Base-by-base conservation (phyloP, 2,888 invertebrate genomes). In the Hetaerina titia region DNA sequence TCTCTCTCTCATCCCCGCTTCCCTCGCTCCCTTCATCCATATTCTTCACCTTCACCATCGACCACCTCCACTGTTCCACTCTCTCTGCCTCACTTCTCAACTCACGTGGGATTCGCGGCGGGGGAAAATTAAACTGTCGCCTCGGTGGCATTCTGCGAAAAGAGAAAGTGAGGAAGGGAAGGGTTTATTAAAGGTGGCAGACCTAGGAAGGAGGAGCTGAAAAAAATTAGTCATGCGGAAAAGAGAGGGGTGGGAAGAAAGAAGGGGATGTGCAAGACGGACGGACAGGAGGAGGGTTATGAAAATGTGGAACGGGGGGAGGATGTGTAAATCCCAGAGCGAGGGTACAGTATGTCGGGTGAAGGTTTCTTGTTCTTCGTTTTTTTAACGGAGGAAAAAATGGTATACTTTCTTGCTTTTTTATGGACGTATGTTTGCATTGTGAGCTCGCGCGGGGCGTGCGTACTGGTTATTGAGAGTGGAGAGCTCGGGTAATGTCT, bases 111-210 rank as follows among this genome's bases (percentile, higher is more conserved):
- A 92, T 5, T 69, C 92, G 92, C 92, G 92, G 92, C 69, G 57
- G 56, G 64, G 92, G 69, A 92, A 92, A 92, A 92, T 92, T 92
- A 92, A 92, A 92, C 92, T 92, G 92, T 92, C 92, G 92, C 92
- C 92, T 92, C 92, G 69, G 92, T 74, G 92, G 92, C 92, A 64
- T 64, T 92, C 69, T 74, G 63, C 69, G 69, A 64, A 92, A 69
- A 92, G 92, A 69, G 92, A 92, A 74, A 92, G 92, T 69, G 92
- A 74, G 92, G 63, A 19, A 17, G 90, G 56, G 92, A 57, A 92
- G 69, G 69, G 92, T 92, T 74, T 92, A 92, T 92, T 92, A 92
- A 56, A 92, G 92, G 64, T 45, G 17, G 64, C 63, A 9, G 90
- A 56, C 25, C 31, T 25, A 25, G 31, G 81, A 22, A 31, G 81